Base-by-base conservation (phyloP, 2,797 vertebrate genomes). In the Craterocephalus amniculus region DNA sequence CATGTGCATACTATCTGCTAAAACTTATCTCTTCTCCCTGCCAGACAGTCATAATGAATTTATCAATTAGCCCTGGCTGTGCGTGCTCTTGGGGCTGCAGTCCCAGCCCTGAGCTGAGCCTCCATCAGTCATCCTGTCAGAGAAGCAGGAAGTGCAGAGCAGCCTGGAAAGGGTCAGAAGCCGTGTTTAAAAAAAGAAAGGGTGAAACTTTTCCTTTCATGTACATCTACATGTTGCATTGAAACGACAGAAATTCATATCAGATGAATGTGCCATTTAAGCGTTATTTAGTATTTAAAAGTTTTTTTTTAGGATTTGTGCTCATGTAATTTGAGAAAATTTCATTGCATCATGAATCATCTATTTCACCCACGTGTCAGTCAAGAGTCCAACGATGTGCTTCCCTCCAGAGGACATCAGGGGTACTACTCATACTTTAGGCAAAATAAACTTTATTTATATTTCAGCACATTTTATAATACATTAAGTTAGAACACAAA, bases 21-120 rank as follows among this genome's bases (percentile, higher is more conserved):
- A 79, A 75, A 45, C 70, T 75, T 81, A 84, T 86, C 75, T 81
- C 34, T 81, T 66, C 27, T 12, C 45, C 48, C 68, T 78, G 71
- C 76, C 83, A 89, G 87, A 81, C 79, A 83, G 79, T 81, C 82
- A 85, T 77, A 87, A 89, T 83, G 78, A 80, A 90, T 89, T 84
- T 90, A 88, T 87, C 84, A 88, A 89, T 90, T 88, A 86, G 79
- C 69, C 67, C 34, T 45, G 80, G 48, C 80, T 77, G 70, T 34
- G 48, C 78, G 18, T 67, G 76, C 75, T 80, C 75, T 83, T 79
- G 76, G 77, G 88, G 72, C 84, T 78, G 77, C 80, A 83, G 80
- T 70, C 61, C 52, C 62, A 73, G 83, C 65, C 72, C 75, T 65
- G 56, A 62, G 55, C 77, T 76, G 77, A 79, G 67, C 83, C 77